A percentile compares a stretch with the other conserved stretches of the same genome.
phyloP scores from a whole-genome alignment of 2,113 vertebrate genomes.

The Axis porcinus region DNA sequence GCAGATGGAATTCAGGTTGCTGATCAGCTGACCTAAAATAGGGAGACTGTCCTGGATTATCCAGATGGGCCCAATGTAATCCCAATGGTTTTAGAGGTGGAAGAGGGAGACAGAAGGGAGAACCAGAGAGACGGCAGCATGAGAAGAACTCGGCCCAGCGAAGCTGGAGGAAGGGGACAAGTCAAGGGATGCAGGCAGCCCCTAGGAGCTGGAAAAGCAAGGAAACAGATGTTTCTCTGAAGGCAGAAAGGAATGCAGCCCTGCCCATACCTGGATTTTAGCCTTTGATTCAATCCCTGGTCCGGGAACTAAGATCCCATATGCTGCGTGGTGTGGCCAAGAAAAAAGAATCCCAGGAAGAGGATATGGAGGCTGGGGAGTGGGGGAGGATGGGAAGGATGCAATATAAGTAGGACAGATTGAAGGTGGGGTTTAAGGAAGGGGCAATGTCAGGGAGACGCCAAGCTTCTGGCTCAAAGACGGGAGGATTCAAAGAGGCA shows the following conservation, averaged over 20 bases:
- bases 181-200: not conserved
- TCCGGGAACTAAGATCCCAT: not conserved
- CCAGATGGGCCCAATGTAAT: not conserved
- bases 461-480: not conserved
- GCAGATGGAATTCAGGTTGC: not conserved
- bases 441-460: not conserved
- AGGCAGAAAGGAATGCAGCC: not conserved
- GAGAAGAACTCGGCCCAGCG: not conserved
- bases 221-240: not conserved
- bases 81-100: not conserved
- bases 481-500: not conserved
- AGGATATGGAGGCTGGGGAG: not conserved
- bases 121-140: fast-evolving
- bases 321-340: not conserved
- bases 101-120: not conserved
- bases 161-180: not conserved
- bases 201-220: not conserved
- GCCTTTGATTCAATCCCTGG: not conserved
- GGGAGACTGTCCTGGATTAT: not conserved
- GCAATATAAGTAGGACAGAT: not conserved
- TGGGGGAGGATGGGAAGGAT: fast-evolving
- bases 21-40: not conserved
- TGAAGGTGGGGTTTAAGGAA: not conserved
- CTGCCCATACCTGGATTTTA: not conserved
- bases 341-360: not conserved